Percentiles rank a stretch among this genome's conserved stretches.
These are phyloP conservation scores for Ptiloglossa arizonensis DNA, from an alignment of 1,140 invertebrate species.

Conservation along the genomic window DNA sequence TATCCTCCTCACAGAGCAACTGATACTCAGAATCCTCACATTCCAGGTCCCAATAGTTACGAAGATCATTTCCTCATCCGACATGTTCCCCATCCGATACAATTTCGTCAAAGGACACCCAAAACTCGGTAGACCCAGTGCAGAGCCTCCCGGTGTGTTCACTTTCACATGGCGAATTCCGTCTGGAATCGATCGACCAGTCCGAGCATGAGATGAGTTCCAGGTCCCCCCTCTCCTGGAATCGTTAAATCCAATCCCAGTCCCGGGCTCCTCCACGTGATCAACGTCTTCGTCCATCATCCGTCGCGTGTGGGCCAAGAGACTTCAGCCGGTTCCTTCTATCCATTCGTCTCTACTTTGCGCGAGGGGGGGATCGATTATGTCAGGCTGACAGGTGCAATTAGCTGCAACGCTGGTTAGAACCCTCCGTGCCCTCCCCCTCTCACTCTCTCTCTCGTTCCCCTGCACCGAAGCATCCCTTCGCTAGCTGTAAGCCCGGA, in stretches of 20 bases:
- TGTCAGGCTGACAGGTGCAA: constrained; percentile 56
- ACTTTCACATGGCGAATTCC: constrained; percentile 6
- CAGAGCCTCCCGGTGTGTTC: no score
- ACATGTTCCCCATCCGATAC: no score
- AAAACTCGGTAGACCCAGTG: no score
- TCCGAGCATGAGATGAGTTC: constrained; percentile 48
- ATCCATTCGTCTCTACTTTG: constrained; percentile 23
- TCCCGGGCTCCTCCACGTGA: neutral
- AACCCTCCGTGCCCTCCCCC: constrained; percentile 20
- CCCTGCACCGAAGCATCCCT: no score
- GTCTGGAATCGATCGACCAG: constrained; percentile 35
- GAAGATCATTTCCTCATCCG: no score
- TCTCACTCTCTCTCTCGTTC: no score
- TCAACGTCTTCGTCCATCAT: constrained; percentile 15
- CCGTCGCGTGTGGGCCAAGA: neutral
- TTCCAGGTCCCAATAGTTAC: no score
- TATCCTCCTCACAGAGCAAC: no score
- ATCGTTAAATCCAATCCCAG: constrained; percentile 49
- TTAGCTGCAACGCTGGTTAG: constrained; percentile 53
- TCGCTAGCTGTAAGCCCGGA: constrained; percentile 20
- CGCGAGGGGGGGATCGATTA: constrained; percentile 53
- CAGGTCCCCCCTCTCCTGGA: neutral
- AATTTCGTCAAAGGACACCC: no score
- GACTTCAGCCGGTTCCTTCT: constrained; percentile 1
- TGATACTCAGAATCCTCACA: no score